Evolutionary conservation across 2,113 vertebrate species (phyloP), one percentile per base, ranked within the genome.

Genomic region (Collichthys lucidus): DNA sequence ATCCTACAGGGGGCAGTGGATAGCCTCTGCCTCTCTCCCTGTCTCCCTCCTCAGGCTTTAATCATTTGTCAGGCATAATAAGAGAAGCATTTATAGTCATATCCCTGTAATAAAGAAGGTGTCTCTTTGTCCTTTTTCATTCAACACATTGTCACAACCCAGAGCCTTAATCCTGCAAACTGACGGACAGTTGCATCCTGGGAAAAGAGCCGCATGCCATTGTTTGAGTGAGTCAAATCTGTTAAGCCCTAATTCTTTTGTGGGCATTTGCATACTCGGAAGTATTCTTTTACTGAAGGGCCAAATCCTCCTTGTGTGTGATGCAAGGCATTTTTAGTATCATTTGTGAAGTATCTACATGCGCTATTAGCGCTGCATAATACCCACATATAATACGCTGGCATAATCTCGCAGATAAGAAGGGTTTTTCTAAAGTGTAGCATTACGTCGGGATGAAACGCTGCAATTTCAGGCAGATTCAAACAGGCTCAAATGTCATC

Each of bases 311-410:
- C 94, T 95, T 92, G 91, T 96, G 96, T 96, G 95, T 94, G 95
- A 87, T 66, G 86, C 93, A 90, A 95, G 95, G 92, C 94, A 92
- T 96, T 96, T 95, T 95, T 90, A 95, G 96, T 96, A 96, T 96
- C 95, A 96, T 95, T 97, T 96, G 96, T 95, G 95, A 95, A 95
- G 96, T 95, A 96, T 97, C 96, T 96, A 94, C 95, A 96, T 96
- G 96, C 96, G 94, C 94, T 96, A 97, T 96, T 97, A 96, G 96
- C 95, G 52, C 83, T 4, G 72, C 86, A 90, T 93, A 90, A 91
- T 89, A 76, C 92, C 88, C 96, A 89, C 89, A 86, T 92, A 96
- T 95, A 96, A 96, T 95, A 94, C 95, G 91, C 83, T 86, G 81
- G 90, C 92, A 92, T 96, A 96, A 97, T 97, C 95, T 96, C 70